These are phyloP conservation scores for Netelia fuscicornis DNA, from an alignment of 2,888 invertebrate genomes.

Conservation along the genomic window DNA sequence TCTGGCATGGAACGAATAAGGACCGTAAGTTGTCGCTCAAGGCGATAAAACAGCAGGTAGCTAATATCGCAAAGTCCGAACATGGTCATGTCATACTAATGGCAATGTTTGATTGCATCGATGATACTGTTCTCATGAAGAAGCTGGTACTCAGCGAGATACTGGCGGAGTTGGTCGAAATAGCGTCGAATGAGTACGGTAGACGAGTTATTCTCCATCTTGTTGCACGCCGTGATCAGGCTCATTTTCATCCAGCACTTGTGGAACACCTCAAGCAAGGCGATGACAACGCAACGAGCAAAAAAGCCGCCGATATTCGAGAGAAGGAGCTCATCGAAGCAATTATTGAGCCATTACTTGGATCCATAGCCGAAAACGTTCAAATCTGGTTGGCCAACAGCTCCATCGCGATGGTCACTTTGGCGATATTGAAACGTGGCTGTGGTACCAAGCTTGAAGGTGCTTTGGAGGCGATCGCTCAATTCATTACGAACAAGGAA, in stretches of 20 bases:
- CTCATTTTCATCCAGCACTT: constrained; percentile 93
- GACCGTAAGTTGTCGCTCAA: constrained; percentile 94
- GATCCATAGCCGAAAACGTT: constrained; percentile 87
- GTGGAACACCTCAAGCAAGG: constrained; percentile 91
- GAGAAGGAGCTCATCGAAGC: constrained; percentile 89
- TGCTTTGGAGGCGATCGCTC: constrained; percentile 85
- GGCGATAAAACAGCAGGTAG: constrained; percentile 93
- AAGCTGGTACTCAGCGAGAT: constrained; percentile 92
- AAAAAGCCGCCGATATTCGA: constrained; percentile 89
- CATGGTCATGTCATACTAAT: constrained; percentile 94
- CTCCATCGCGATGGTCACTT: constrained; percentile 89
- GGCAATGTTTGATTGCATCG: constrained; percentile 94
- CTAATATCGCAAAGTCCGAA: constrained; percentile 93
- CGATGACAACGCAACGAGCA: constrained; percentile 89
- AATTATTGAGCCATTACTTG: constrained; percentile 87
- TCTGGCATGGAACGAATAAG: constrained; percentile 95
- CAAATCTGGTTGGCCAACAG: constrained; percentile 90
- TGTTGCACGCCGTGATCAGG: constrained; percentile 92
- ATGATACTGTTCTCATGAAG: constrained; percentile 96
- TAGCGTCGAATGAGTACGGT: constrained; percentile 93
- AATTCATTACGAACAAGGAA: constrained; percentile 85
- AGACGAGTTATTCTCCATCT: constrained; percentile 95
- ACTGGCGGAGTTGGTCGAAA: constrained; percentile 88
- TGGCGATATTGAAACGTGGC: constrained; percentile 90
- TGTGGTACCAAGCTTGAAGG: constrained; percentile 83